Conservation (phyloP, 2,113 vertebrate genomes). For the Pseudopipra pipra region DNA sequence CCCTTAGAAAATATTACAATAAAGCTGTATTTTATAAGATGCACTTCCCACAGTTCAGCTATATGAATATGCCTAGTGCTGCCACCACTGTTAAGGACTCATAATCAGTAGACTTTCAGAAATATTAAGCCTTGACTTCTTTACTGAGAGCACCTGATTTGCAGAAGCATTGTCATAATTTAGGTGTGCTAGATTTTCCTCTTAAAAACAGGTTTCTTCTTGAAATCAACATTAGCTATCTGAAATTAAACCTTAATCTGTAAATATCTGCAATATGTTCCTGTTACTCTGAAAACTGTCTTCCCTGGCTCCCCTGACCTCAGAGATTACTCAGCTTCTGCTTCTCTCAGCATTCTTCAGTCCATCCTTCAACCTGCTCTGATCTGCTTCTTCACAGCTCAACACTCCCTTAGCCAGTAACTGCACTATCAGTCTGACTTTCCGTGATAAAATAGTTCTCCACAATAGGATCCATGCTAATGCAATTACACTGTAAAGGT, state of each 20-base stretch:
- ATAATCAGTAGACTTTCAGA: background rate
- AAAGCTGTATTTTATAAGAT: background rate
- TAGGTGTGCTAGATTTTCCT: background rate
- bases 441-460: background rate
- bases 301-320: background rate
- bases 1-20: background rate
- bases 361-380: background rate
- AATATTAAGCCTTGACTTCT: background rate
- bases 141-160: background rate
- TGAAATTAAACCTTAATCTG: background rate
- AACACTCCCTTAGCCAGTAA: background rate
- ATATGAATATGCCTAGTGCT: background rate
- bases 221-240: background rate
- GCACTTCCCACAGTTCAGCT: background rate
- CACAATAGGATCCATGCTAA: background rate
- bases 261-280: background rate
- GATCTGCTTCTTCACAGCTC: background rate
- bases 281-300: background rate
- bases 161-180: background rate
- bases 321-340: background rate
- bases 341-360: background rate
- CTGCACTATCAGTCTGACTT: background rate
- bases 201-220: background rate
- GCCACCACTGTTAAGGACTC: background rate
- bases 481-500: background rate